Evolutionary conservation across 2,113 vertebrate genomes (phyloP).

Genomic region (Maccullochella peelii): DNA sequence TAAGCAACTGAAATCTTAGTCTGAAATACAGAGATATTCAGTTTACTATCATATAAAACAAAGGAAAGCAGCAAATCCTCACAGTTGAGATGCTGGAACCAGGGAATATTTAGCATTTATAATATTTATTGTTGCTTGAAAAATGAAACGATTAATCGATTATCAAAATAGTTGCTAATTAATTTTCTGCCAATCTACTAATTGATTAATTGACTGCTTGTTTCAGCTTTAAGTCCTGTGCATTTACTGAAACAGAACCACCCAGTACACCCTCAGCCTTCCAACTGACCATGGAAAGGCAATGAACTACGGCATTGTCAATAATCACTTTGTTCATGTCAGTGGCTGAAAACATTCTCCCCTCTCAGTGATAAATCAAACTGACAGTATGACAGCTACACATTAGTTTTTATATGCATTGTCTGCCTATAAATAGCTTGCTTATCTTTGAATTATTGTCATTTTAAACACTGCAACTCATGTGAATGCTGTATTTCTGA

Average conservation of each 20-base stretch:
- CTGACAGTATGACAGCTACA: slow-evolving; percentile 4
- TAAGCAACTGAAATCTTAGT: not conserved
- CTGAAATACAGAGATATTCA: not conserved
- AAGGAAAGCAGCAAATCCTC: not conserved
- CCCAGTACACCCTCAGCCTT: not conserved
- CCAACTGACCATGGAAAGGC: slow-evolving; percentile 2
- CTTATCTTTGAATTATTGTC: slow-evolving; percentile 30
- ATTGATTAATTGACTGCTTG: not conserved
- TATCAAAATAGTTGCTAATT: not conserved
- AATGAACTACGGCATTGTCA: slow-evolving; percentile 6
- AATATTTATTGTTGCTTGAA: not conserved
- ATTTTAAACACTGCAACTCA: slow-evolving; percentile 15
- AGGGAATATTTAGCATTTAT: not conserved
- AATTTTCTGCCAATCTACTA: not conserved
- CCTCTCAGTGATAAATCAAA: slow-evolving; percentile 6
- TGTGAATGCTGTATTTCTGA: slow-evolving; percentile 15
- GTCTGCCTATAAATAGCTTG: not conserved
- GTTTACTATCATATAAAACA: not conserved
- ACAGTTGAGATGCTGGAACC: not conserved
- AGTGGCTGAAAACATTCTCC: not conserved
- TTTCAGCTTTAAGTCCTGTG: not conserved
- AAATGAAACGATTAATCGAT: not conserved
- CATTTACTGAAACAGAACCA: not conserved
- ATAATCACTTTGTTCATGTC: slow-evolving; percentile 7
- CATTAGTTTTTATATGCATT: slow-evolving; percentile 1